Evolutionary conservation across 2,888 invertebrate species (phyloP).

Genomic region (Sesamia inferens): DNA sequence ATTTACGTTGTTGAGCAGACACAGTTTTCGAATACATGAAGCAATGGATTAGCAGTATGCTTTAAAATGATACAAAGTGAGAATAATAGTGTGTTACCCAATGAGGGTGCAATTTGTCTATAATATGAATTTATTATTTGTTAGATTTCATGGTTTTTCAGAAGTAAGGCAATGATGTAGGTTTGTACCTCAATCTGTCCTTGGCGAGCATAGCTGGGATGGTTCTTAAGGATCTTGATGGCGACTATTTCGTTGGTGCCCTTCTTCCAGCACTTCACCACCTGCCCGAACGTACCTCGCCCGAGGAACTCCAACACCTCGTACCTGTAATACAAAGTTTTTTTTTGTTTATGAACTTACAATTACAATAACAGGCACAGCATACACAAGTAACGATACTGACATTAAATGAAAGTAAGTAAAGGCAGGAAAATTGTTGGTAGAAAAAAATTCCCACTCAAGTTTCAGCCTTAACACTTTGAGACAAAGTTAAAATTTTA

Average conservation of each 20-base stretch:
- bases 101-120: no score
- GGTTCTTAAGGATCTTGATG: conserved; percentile 99
- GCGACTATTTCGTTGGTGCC: conserved; percentile 99
- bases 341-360: background rate
- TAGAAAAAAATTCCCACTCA: no score
- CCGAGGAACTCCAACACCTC: conserved; percentile 99
- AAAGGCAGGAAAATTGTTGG: background rate
- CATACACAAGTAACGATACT: background rate
- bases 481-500: no score
- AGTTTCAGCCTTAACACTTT: no score
- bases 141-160: background rate
- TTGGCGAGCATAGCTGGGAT: conserved; percentile 99
- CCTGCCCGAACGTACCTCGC: conserved; percentile 99
- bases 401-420: background rate
- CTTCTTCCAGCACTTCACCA: conserved; percentile 99
- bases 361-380: background rate
- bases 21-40: no score
- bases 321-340: conserved; percentile 77
- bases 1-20: no score
- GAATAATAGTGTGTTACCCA: no score
- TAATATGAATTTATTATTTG: no score
- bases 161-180: background rate
- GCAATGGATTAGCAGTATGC: no score
- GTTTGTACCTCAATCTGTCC: conserved; percentile 98
- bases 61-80: no score